Evolutionary conservation across 2,113 vertebrate genomes (phyloP), one percentile per base, ranked within the genome.

Genomic region (Australoheros scitulus): DNA sequence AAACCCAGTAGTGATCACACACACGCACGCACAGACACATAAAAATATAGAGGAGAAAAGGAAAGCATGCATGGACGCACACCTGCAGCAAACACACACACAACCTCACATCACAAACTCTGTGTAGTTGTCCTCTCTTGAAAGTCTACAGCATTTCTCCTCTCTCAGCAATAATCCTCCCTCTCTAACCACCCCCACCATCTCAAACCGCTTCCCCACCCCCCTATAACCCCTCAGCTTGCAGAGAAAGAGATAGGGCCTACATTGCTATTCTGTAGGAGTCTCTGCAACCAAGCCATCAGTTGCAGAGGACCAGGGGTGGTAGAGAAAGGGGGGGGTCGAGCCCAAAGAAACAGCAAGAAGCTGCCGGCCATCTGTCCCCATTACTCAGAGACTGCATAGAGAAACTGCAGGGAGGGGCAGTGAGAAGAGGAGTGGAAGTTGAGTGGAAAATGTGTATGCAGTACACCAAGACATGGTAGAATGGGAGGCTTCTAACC

Each of bases 131-230:
- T 90, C 87, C 87, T 89, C 80, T 79, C 89, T 90, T 87, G 87
- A 93, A 87, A 87, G 87, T 91, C 87, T 79, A 88, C 84, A 87
- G 86, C 84, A 76, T 90, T 94, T 92, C 83, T 81, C 84, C 92
- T 87, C 91, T 90, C 92, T 95, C 94, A 95, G 95, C 95, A 94
- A 74, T 94, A 94, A 93, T 91, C 89, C 88, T 88, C 86, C 81
- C 84, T 90, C 87, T 84, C 86, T 61, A 82, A 79, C 88, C 59
- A 59, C 86, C 79, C 75, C 80, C 88, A 57, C 88, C 88, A 59
- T 70, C 84, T 83, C 83, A 61, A 58, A 65, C 47, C 29, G n/a
- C 52, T 61, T 55, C 50, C 20, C 65, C 56, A 17, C 77, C 38
- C 61, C 8, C 72, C 75, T 3, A 80, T 86, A 90, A 86, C 90